phyloP scores from a whole-genome alignment of 2,113 vertebrate genomes.

The Salminus brasiliensis region DNA sequence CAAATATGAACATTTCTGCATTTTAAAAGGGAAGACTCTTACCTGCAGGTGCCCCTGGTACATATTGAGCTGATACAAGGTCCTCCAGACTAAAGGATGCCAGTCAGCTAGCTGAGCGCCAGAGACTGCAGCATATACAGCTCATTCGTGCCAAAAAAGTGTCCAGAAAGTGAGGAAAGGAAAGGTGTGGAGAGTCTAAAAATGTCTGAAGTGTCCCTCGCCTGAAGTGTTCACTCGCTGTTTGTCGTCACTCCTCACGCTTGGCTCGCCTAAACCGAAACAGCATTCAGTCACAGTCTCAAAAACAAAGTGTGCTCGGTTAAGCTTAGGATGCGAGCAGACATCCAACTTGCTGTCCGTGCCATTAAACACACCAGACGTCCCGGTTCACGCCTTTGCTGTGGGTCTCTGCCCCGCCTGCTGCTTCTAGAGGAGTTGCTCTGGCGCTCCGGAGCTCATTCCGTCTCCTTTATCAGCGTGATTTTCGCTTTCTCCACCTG shows the following conservation, averaged over 20 bases:
- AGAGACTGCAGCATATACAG: conserved; percentile 36
- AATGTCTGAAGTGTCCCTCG: conserved; percentile 26
- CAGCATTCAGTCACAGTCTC: background rate
- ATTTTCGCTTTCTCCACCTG: background rate
- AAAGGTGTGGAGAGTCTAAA: background rate
- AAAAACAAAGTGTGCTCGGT: background rate
- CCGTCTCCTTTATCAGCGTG: conserved; percentile 8
- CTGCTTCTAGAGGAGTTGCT: conserved; percentile 19
- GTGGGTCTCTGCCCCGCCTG: background rate
- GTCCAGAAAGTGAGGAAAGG: conserved; percentile 47
- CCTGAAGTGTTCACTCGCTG: conserved; percentile 60
- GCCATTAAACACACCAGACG: background rate
- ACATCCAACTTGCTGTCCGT: background rate
- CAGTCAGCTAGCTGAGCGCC: conserved; percentile 60
- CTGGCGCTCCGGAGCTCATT: conserved; percentile 24
- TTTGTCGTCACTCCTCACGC: conserved; percentile 48
- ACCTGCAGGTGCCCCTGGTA: conserved; percentile 85
- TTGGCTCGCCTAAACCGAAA: background rate
- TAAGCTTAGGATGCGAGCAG: background rate
- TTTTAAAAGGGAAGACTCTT: conserved; percentile 50
- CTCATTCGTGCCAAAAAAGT: conserved; percentile 48
- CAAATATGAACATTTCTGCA: background rate
- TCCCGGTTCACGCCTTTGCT: background rate
- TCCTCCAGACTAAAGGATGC: conserved; percentile 58
- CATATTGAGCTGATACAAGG: conserved; percentile 75